Conservation (phyloP, 2,888 invertebrate genomes). For the Chymomyza amoena region DNA sequence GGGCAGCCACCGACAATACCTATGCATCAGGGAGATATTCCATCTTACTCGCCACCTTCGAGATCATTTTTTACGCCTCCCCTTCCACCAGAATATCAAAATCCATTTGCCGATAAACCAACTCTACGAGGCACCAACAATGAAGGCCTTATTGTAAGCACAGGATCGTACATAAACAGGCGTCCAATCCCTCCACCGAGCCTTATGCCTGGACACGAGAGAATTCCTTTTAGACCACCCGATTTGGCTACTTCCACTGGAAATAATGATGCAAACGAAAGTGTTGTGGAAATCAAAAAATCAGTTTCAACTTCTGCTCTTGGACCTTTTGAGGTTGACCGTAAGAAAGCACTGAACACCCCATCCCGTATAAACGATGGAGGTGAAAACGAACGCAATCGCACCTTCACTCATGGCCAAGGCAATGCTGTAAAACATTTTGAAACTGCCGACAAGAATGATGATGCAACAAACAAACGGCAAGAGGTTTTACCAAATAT, state of each 20-base stretch:
- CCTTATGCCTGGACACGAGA: conserved; percentile 88
- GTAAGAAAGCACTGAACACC: conserved; percentile 86
- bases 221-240: conserved; percentile 88
- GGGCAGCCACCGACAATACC: conserved; percentile 82
- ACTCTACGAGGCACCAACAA: conserved; percentile 87
- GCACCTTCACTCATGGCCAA: conserved; percentile 33
- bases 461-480: conserved; percentile 28
- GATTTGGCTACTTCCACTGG: conserved; percentile 61
- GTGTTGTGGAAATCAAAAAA: conserved; percentile 34
- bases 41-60: conserved; percentile 90
- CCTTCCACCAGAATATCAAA: conserved; percentile 89
- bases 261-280: conserved; percentile 24
- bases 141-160: conserved; percentile 77
- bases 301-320: conserved; percentile 24
- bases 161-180: conserved; percentile 82
- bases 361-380: conserved; percentile 83
- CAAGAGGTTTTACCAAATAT: conserved; percentile 88
- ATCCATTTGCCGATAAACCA: conserved; percentile 93
- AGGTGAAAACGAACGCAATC: conserved; percentile 22
- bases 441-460: conserved; percentile 11
- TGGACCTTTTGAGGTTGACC: conserved; percentile 44
- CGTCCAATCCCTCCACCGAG: conserved; percentile 91
- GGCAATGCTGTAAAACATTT: conserved; percentile 16
- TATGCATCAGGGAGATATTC: conserved; percentile 84
- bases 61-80: conserved; percentile 90